These are phyloP conservation scores for Epirrhoe tristata DNA, from an alignment of 2,888 invertebrate genomes.

Conservation along the genomic window DNA sequence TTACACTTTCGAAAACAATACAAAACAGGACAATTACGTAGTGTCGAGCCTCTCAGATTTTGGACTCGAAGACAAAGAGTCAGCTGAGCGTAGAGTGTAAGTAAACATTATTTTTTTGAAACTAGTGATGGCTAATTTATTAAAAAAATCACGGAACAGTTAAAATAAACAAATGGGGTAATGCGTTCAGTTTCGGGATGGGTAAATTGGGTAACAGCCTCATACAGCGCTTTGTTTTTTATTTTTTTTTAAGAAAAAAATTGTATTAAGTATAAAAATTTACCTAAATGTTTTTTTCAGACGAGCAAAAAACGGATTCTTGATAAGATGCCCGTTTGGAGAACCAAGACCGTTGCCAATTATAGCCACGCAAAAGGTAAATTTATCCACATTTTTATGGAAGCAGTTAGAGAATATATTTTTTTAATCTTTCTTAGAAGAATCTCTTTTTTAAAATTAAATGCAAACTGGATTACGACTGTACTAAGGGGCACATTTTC, in stretches of 20 bases:
- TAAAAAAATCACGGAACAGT: background rate
- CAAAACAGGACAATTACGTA: slow-evolving; percentile 42
- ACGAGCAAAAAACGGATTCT: slow-evolving; percentile 61
- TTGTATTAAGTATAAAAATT: too few species aligned
- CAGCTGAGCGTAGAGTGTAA: slow-evolving; percentile 66
- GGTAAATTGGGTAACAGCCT: too few species aligned
- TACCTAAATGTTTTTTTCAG: slow-evolving; percentile 46
- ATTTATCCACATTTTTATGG: background rate
- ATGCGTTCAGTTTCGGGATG: too few species aligned
- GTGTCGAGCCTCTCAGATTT: slow-evolving; percentile 57
- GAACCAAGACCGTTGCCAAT: slow-evolving; percentile 60
- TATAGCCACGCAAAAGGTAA: slow-evolving; percentile 54
- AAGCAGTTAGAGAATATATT: too few species aligned
- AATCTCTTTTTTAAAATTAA: too few species aligned
- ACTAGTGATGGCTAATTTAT: background rate
- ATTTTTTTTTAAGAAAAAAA: too few species aligned
- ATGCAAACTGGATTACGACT: too few species aligned
- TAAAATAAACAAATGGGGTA: background rate
- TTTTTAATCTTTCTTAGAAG: too few species aligned
- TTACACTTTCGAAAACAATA: slow-evolving; percentile 55
- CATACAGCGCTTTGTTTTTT: too few species aligned
- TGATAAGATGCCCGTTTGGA: slow-evolving; percentile 63
- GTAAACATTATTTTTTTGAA: slow-evolving; percentile 45
- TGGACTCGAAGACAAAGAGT: slow-evolving; percentile 66
- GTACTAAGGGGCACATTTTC: too few species aligned